Evolutionary conservation across 1,140 invertebrate genomes (phyloP), one percentile per base, ranked within the genome.

Genomic region (Littorina saxatilis): DNA sequence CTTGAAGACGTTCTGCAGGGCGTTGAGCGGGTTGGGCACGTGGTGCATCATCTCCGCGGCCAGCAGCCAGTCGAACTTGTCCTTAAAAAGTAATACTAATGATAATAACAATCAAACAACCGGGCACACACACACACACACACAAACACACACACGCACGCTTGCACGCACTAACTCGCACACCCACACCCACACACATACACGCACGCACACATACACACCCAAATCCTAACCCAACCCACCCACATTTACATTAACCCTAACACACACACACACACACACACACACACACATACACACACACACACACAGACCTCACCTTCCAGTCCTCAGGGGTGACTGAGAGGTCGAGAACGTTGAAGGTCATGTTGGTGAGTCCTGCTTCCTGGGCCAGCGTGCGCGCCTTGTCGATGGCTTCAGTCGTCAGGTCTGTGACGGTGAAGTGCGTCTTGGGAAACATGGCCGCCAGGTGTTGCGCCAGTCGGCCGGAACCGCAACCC

Each of bases 361-460:
- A 81, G 39, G 72, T 55, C 39, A 83, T 47, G 79, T 87, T 87
- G 5, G 47, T 52, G 29, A 87, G 66, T 20, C 79, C 80, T 79
- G 61, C 76, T 5, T 43, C 11, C 35, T 70, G 47, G 13, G 79
- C 81, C 27, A 9, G 37, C 27, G 76, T 40, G 27, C 79, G 81
- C 5, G 63, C 83, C 15, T 23, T 47, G 4, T 83, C 70, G 32
- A 87, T 20, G 1, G 40, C 66, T 11, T 3, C 32, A 0, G 40
- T 61, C 7, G 39, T 27, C 11, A 77, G 61, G 61, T 87, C 86
- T 9, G 81, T 61, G 32, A 83, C 81, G 47, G 72, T 52, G 43
- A 87, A 83, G 27, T 52, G 83, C 9, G 80, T 82, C 0, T 82
- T 82, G 0, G 86, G 85, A 63, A 82, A 87, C 52, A 40, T 68